phyloP scores from a whole-genome alignment of 2,888 invertebrate species.

The Euzetes globulus region DNA sequence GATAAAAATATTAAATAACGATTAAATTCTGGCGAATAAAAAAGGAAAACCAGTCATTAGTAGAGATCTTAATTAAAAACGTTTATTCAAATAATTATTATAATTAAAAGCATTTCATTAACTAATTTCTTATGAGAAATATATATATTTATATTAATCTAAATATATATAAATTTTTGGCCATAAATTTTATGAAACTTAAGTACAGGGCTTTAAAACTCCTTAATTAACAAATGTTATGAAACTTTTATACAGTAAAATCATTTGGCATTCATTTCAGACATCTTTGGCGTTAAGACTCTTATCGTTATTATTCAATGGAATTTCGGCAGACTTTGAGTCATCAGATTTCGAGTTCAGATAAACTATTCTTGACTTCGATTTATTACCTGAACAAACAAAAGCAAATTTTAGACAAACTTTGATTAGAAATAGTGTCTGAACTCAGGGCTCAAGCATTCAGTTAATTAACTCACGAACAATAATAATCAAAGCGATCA shows the following conservation, averaged over 20 bases:
- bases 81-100: background rate
- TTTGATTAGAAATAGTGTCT: background rate
- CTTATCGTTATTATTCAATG: background rate
- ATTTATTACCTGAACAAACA: conserved; percentile 5
- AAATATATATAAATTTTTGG: background rate
- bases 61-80: conserved; percentile 3
- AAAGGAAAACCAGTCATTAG: background rate
- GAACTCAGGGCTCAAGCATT: background rate
- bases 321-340: background rate
- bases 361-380: background rate
- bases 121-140: no score
- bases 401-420: background rate
- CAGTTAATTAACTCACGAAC: background rate
- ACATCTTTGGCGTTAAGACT: background rate
- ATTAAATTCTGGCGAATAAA: no score
- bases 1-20: background rate
- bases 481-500: background rate
- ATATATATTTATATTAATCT: no score
- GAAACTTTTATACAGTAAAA: background rate
- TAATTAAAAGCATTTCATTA: no score
- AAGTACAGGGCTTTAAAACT: background rate
- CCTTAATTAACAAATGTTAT: background rate
- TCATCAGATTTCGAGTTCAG: background rate
- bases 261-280: background rate
- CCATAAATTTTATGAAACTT: background rate